Evolutionary conservation across 2,888 invertebrate species (phyloP).

Genomic region (Geotrupes spiniger): DNA sequence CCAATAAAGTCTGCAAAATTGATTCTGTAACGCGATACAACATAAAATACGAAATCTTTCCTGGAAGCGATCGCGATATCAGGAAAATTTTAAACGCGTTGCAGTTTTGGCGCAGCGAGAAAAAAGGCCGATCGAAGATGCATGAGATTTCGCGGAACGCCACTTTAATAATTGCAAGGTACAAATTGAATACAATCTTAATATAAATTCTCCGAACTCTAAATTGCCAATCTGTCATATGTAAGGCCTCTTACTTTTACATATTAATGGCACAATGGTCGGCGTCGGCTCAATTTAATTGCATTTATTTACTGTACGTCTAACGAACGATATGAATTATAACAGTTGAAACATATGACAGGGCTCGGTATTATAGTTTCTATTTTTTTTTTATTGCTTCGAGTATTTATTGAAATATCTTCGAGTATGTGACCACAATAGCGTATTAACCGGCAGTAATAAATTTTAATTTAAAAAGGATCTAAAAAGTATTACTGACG

Average conservation of each 20-base stretch:
- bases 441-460: no score
- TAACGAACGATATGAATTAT: no score
- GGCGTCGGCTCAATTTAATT: not conserved
- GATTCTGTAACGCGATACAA: slow-evolving; percentile 9
- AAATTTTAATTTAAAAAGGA: no score
- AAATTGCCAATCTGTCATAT: slow-evolving; percentile 7
- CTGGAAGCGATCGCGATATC: slow-evolving; percentile 9
- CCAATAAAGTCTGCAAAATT: not conserved
- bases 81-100: not conserved
- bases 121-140: slow-evolving; percentile 3
- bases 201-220: slow-evolving; percentile 16
- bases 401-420: no score
- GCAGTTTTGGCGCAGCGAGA: slow-evolving; percentile 9
- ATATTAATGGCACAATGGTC: not conserved
- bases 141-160: slow-evolving; percentile 14
- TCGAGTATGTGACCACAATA: no score
- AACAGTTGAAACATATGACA: no score
- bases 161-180: slow-evolving; percentile 14
- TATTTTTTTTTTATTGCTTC: no score
- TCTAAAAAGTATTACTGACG: no score
- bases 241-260: slow-evolving; percentile 1
- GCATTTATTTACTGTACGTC: not conserved
- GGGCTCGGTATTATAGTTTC: no score
- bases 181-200: slow-evolving; percentile 15
- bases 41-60: slow-evolving; percentile 13